Evolutionary conservation across 2,797 vertebrate genomes (phyloP), one percentile per base, ranked within the genome.

Genomic region (Muraenolepis orangiensis): DNA sequence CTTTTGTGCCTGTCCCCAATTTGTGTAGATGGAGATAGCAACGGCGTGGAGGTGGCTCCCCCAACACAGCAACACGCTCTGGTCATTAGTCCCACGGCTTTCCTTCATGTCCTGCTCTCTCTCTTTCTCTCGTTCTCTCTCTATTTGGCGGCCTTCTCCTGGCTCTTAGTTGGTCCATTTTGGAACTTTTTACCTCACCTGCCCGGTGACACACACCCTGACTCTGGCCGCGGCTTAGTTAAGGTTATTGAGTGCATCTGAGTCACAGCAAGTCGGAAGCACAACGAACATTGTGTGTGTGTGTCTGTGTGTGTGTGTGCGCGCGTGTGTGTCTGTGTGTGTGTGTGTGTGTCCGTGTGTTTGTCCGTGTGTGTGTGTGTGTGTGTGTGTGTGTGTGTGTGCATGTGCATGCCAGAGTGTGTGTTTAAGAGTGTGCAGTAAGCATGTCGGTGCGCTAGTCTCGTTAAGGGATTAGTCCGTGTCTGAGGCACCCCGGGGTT

Each of bases 401-500:
- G 69, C 46, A 5, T 57, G 78, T 57, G 67, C 66, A 72, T 74
- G n/a, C n/a, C n/a, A n/a, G n/a, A n/a, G n/a, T n/a, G n/a, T n/a
- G n/a, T n/a, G n/a, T n/a, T n/a, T 66, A 72, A 75, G 81, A 66
- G 40, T 14, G 11, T 26, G 61, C 38, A 72, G 36, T 73, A 87
- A 80, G 78, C 81, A 72, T 88, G 88, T 84, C 77, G 86, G 81
- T 81, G 81, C 85, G 85, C 74, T 86, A 84, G 87, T 87, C 86
- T 88, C 80, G 84, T 89, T 88, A 87, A 81, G 74, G 76, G 87
- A 89, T 92, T 85, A 87, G 61, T 79, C 77, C 61, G 23, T 0
- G 75, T 88, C 80, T 76, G 78, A 81, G 87, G 87, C 84, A 88
- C 84, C 82, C 86, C 75, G 20, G n/a, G n/a, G n/a, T n/a, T 82